Base-by-base conservation (phyloP, 2,797 vertebrate species). In the Florisuga fusca region DNA sequence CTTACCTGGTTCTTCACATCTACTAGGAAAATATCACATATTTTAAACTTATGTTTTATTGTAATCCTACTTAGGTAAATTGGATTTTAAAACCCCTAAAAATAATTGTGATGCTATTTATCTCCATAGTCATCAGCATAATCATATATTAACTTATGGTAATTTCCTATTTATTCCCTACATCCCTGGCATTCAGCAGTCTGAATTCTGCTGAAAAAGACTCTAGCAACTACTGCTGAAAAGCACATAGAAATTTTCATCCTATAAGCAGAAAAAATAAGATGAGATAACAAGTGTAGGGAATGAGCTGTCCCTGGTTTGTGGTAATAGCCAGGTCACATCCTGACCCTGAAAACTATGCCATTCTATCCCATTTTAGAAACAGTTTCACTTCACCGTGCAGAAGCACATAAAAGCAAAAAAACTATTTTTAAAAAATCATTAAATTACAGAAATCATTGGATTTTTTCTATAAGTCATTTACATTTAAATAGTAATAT, bases 401-500 rank as follows among this genome's bases (percentile, higher is more conserved):
- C 15, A 77, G 27, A 63, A 22, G 17, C 15, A 80, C 27, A 51
- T 20, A 67, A 61, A 77, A 74, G 1, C 8, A 48, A 55, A 73
- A 77, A 15, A 2, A 6, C 33, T 6, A 2, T 11, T 38, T 92
- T 58, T n/a, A 14, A 14, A 38, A n/a, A 34, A 68, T 46, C 84
- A 68, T 68, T 77, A 89, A 90, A 82, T 84, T 71, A 71, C 36
- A 93, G 93, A 94, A 85, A 62, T 45, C 36, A 72, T 41, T n/a
- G 66, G 1, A 9, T 9, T 59, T 67, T 91, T 84, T 21, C 68
- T 80, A 10, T 41, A 87, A 41, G 13, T 45, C 31, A 91, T 93
- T 92, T 95, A 48, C 48, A 95, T 94, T 91, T 77, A 54, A 93
- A 73, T 22, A 84, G 29, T 25, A 91, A 78, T 87, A 78, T 27